Conservation (phyloP, 2,797 vertebrate species). For the Xenopus petersii region DNA sequence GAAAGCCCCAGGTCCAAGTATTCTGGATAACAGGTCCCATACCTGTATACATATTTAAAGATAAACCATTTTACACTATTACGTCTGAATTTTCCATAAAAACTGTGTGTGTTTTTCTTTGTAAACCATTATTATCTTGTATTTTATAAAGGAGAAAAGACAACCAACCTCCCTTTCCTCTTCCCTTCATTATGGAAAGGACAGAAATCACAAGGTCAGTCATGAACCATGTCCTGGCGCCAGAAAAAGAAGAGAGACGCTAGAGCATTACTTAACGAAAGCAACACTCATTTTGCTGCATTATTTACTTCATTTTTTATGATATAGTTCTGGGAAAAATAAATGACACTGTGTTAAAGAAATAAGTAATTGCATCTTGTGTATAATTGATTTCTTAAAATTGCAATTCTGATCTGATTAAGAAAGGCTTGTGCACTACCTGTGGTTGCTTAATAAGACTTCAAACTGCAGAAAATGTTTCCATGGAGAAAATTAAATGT, state of each 20-base stretch:
- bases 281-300: conserved; percentile 42
- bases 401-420: conserved; percentile 61
- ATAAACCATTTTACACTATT: too few species aligned
- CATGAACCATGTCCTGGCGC: conserved; percentile 27
- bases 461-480: conserved; percentile 50
- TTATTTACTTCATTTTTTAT: conserved; percentile 49
- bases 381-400: conserved; percentile 66
- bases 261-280: conserved; percentile 20
- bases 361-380: conserved; percentile 63
- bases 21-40: too few species aligned
- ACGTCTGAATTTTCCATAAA: too few species aligned
- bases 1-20: too few species aligned
- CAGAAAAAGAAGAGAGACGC: conserved; percentile 12
- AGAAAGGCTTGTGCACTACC: conserved; percentile 57
- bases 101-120: too few species aligned
- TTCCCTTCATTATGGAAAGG: conserved; percentile 8
- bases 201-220: conserved; percentile 39
- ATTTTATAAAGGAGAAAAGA: too few species aligned
- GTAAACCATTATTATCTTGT: too few species aligned
- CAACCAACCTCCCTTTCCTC: background rate
- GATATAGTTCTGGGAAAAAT: conserved; percentile 55
- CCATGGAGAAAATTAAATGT: conserved; percentile 49
- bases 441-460: conserved; percentile 53
- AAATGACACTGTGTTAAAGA: conserved; percentile 64
- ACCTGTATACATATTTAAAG: too few species aligned